Evolutionary conservation across 1,140 invertebrate genomes (phyloP).

Genomic region (Archegozetes longisetosus): DNA sequence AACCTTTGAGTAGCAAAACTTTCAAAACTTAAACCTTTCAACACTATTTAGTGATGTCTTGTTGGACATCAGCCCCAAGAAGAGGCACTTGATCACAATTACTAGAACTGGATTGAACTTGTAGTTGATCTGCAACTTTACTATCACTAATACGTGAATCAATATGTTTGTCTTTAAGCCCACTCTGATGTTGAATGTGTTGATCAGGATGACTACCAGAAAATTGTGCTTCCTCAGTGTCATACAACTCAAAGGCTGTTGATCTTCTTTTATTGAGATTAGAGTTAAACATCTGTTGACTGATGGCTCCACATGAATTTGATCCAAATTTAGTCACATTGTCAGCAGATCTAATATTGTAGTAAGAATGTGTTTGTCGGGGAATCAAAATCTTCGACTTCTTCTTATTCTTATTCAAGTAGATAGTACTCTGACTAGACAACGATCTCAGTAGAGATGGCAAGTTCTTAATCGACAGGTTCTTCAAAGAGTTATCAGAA

Average conservation of each 20-base stretch:
- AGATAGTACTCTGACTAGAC: constrained; percentile 19
- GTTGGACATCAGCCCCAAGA: neutral
- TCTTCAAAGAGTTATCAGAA: constrained; percentile 20
- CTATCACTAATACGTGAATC: neutral
- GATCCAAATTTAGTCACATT: constrained; percentile 22
- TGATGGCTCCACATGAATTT: neutral
- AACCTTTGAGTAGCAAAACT: too few species aligned
- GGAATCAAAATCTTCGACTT: neutral
- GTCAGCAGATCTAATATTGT: neutral
- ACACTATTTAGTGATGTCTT: neutral
- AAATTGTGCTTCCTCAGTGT: neutral
- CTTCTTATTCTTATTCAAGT: neutral
- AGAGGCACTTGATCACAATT: neutral
- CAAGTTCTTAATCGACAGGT: constrained; percentile 15
- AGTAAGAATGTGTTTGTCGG: neutral
- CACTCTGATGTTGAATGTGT: neutral
- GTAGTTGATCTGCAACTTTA: too few species aligned
- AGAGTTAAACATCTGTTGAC: neutral
- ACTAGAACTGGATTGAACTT: neutral
- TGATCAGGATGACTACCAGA: too few species aligned
- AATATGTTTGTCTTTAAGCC: neutral
- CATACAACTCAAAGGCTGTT: neutral
- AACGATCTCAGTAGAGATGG: constrained; percentile 16
- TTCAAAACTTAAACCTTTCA: neutral
- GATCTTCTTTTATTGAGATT: neutral